phyloP scores from a whole-genome alignment of 2,797 vertebrate species.

The Chelidonichthys spinosus region DNA sequence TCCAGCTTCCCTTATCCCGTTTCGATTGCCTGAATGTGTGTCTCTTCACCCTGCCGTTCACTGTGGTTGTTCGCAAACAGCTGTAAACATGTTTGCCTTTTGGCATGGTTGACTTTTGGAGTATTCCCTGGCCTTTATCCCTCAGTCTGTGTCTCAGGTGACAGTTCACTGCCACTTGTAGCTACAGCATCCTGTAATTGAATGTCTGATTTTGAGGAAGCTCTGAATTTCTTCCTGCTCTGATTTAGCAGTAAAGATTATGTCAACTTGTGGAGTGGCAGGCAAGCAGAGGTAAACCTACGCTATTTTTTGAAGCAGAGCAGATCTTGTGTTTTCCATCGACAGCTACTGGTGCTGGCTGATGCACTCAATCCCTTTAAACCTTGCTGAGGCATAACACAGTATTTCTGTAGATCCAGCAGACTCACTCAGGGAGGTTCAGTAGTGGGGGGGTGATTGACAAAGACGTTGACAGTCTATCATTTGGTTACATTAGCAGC shows the following conservation, averaged over 20 bases:
- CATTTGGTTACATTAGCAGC: constrained; percentile 50
- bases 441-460: constrained; percentile 17
- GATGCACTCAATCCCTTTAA: constrained; percentile 6
- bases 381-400: not conserved
- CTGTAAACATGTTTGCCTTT: not conserved
- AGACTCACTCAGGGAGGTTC: constrained; percentile 39
- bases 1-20: not conserved
- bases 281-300: not conserved
- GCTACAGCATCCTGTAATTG: not conserved
- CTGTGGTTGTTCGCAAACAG: not conserved
- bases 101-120: not conserved
- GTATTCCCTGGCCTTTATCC: not conserved
- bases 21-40: not conserved
- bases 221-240: not conserved
- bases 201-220: constrained; percentile 11
- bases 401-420: constrained; percentile 6
- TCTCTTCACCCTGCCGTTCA: not conserved
- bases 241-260: not conserved
- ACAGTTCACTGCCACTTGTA: not conserved
- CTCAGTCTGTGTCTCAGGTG: not conserved
- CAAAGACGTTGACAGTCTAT: constrained; percentile 20
- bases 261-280: not conserved
- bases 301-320: constrained; percentile 4
- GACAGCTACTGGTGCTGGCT: not conserved
- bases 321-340: constrained; percentile 4